Percentiles rank a stretch among this genome's conserved stretches.
Conservation (phyloP, 2,113 vertebrate species). For the Choloepus hoffmanni region DNA sequence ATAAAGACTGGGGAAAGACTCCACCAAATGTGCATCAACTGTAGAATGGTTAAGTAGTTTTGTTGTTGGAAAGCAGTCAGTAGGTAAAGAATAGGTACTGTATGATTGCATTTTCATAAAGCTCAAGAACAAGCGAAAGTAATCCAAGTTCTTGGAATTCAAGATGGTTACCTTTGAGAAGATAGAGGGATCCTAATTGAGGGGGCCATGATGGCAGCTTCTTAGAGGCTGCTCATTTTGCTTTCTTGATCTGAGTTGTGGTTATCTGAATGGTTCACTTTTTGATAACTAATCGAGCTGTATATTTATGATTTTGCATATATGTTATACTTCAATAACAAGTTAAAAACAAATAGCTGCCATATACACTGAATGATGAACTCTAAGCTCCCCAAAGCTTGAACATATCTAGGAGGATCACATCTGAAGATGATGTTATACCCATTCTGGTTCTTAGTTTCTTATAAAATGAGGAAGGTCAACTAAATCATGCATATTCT, state of each 20-base stretch:
- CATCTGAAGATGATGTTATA: not conserved
- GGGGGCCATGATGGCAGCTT: not conserved
- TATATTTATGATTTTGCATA: not conserved
- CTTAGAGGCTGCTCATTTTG: not conserved
- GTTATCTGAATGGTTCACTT: not conserved
- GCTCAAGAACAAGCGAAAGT: conserved; percentile 1
- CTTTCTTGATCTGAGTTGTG: not conserved
- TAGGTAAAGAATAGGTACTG: not conserved
- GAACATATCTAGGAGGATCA: not conserved
- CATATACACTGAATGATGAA: not conserved
- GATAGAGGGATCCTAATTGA: not conserved
- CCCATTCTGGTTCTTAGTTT: not conserved
- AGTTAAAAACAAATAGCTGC: not conserved
- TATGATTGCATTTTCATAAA: not conserved
- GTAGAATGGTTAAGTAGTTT: not conserved
- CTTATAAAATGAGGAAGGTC: not conserved
- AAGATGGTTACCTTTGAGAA: not conserved
- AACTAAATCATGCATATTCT: not conserved
- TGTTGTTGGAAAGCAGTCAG: not conserved
- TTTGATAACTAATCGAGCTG: not conserved
- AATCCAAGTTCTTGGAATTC: not conserved
- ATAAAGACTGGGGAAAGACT: not conserved
- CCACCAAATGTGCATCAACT: not conserved
- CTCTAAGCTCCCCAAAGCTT: not conserved
- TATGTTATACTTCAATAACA: not conserved